Evolutionary conservation across 2,113 vertebrate species (phyloP), one percentile per base, ranked within the genome.

Genomic region (Corythoichthys haematopterus): DNA sequence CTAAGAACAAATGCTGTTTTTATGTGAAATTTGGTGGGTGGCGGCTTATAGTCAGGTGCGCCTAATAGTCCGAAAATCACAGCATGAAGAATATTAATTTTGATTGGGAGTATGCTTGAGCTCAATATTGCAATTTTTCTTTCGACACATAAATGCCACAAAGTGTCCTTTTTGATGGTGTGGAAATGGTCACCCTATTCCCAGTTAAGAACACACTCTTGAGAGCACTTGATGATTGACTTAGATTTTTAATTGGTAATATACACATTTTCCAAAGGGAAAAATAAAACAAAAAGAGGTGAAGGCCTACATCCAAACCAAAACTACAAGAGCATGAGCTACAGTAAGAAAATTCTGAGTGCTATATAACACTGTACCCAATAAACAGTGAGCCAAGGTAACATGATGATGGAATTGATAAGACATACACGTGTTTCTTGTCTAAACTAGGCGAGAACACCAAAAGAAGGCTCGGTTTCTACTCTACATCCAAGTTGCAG

Each of bases 241-340:
- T 89, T 88, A 64, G 75, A 86, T 89, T 90, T 91, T 91, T 92
- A 91, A 89, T 92, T 82, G 75, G 67, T 89, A 90, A 87, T 86
- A 91, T 89, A 89, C 83, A 89, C 69, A 79, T 89, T 84, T 82
- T 90, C 72, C 64, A 37, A 86, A 87, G 77, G 74, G 84, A 88
- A 84, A 53, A 87, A 87, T 84, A 84, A 84, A 90, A 91, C 84
- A 80, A 87, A 86, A 75, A 84, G 70, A 78, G 85, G 80, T 79
- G 72, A 83, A 82, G 77, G 81, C 80, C 83, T 40, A 86, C 77
- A 85, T 90, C 80, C 85, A 90, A 87, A 89, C 72, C 84, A 86
- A 89, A 90, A 86, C 81, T 87, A 86, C 81, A 86, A 89, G 74
- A 86, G 81, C 80, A 82, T 90, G 83, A 80, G 77, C 81, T 80